These are phyloP conservation scores for Ceyx cyanopectus DNA, from an alignment of 2,113 vertebrate species.

Conservation along the genomic window DNA sequence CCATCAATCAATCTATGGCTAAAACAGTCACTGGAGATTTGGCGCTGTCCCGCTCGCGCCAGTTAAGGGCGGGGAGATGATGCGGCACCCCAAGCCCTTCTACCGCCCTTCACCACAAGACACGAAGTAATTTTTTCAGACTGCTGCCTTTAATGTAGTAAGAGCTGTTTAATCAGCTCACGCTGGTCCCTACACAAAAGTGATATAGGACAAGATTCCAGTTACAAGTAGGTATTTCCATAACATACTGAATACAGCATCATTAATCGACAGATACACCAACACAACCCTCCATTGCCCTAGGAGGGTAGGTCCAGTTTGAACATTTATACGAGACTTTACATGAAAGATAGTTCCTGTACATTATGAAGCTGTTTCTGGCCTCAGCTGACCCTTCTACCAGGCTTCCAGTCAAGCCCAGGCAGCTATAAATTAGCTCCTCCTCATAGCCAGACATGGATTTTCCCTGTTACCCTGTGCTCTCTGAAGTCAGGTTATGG, in stretches of 20 bases:
- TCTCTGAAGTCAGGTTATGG: conserved; percentile 71
- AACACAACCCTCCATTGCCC: background rate
- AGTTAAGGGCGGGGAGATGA: too few species aligned
- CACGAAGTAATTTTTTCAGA: rapidly evolving
- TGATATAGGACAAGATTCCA: background rate
- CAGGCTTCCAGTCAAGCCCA: rapidly evolving
- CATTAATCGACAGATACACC: background rate
- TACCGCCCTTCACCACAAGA: rapidly evolving
- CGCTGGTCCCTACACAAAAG: background rate
- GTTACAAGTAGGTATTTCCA: background rate
- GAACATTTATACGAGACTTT: background rate
- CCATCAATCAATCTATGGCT: too few species aligned
- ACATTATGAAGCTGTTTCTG: rapidly evolving
- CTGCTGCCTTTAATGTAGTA: background rate
- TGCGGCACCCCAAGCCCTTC: rapidly evolving
- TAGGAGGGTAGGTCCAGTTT: background rate
- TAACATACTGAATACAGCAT: background rate
- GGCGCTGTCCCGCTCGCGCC: too few species aligned
- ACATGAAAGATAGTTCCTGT: background rate
- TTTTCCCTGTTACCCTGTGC: background rate
- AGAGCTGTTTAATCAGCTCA: background rate
- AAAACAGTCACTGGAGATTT: too few species aligned
- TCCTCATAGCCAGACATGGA: background rate
- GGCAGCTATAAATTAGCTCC: background rate
- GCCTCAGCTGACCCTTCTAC: background rate